Evolutionary conservation across 1,140 invertebrate genomes (phyloP).

Genomic region (Pogonognathellus flavescens): DNA sequence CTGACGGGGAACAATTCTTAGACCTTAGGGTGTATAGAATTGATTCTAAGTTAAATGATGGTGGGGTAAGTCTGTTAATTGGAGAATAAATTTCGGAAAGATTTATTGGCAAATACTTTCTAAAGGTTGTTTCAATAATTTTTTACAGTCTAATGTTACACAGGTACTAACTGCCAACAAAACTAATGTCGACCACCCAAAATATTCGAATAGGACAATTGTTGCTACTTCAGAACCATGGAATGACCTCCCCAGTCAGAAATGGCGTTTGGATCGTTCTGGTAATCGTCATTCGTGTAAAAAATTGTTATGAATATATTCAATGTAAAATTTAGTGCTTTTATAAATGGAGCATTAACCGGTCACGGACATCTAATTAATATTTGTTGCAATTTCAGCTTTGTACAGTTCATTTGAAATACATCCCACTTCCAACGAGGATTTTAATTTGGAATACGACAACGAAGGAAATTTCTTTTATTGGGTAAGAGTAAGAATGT

Average conservation of each 20-base stretch:
- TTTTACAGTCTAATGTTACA: not conserved
- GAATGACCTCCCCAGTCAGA: constrained; percentile 28
- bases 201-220: not conserved
- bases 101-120: not conserved
- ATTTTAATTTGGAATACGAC: constrained; percentile 49
- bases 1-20: not conserved
- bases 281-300: no score
- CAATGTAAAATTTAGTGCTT: no score
- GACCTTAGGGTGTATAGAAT: not conserved
- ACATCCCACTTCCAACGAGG: constrained; percentile 46
- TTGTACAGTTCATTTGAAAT: constrained; percentile 48
- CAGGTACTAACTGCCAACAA: constrained; percentile 12
- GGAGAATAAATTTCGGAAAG: not conserved
- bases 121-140: not conserved
- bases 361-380: no score
- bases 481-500: constrained; percentile 10
- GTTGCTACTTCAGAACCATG: not conserved
- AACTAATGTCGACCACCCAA: not conserved
- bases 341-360: no score
- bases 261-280: constrained; percentile 52
- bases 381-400: constrained; percentile 14
- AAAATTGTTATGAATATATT: no score
- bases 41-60: not conserved
- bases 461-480: not conserved
- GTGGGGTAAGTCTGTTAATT: not conserved